Evolutionary conservation across 2,797 vertebrate genomes (phyloP), one percentile per base, ranked within the genome.

Genomic region (Rachycentron canadum): DNA sequence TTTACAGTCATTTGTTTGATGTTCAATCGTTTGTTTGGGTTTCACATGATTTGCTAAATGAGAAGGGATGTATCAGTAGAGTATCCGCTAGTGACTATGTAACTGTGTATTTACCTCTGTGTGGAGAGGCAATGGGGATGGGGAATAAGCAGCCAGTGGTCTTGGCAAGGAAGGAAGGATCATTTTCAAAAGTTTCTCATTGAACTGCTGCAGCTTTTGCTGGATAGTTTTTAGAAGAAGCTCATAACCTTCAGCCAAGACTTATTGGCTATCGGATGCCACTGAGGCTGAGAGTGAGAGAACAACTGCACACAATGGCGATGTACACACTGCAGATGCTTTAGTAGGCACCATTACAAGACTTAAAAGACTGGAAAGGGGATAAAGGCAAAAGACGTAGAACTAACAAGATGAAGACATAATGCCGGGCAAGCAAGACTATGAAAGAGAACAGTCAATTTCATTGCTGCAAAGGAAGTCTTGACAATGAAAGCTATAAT

Each of bases 401-500:
- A 90, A 90, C 89, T 85, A 91, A 87, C 74, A 76, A 86, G 83
- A 92, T 86, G 73, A 88, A 83, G 83, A 69, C 79, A 69, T 84
- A 78, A 85, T 79, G 69, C 74, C 17, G 17, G 63, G 30, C 70
- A 89, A 64, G 71, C 74, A 81, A 56, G 43, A 65, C 58, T 73
- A 78, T 77, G 69, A 85, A 84, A 88, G 63, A 73, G 61, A 78
- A 65, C 43, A 79, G 64, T 77, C 80, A 66, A 19, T 88, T 77
- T 73, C 62, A 68, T 30, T 70, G 66, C 58, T 49, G 78, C 56
- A 65, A 66, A 82, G 74, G 26, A 67, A 67, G 47, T 62, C 60
- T 66, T 69, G 52, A 74, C 59, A 86, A 79, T 76, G 62, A 82
- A 84, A 81, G 73, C 77, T 30, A 36, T 74, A 60, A 64, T 83